Conservation (phyloP, 2,113 vertebrate species). For the Siphamia tubifer region DNA sequence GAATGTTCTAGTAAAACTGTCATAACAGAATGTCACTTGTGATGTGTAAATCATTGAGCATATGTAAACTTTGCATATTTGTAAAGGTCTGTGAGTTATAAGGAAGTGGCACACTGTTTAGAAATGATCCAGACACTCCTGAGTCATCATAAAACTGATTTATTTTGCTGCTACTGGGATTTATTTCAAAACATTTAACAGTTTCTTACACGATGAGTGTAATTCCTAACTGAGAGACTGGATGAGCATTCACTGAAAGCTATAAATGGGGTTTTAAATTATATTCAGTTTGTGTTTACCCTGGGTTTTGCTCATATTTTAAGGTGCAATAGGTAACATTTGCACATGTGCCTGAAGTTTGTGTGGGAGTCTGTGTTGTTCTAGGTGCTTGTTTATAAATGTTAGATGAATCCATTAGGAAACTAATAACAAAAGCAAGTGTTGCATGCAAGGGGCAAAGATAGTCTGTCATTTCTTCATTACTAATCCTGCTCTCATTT, state of each 20-base stretch:
- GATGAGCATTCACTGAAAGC: background rate
- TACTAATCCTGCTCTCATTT: too few relatives aligned
- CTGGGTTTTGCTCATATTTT: background rate
- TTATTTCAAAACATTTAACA: slow-evolving; percentile 63
- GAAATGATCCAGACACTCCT: slow-evolving; percentile 84
- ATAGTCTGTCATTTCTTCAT: too few relatives aligned
- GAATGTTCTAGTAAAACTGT: background rate
- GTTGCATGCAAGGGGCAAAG: too few relatives aligned
- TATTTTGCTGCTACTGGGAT: slow-evolving; percentile 65
- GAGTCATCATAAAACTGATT: slow-evolving; percentile 71
- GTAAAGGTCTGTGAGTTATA: slow-evolving; percentile 79
- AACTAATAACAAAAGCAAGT: too few relatives aligned
- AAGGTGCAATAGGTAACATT: too few relatives aligned
- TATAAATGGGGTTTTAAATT: background rate
- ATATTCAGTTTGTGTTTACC: background rate
- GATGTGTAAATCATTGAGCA: too few relatives aligned
- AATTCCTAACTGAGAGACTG: slow-evolving; percentile 38
- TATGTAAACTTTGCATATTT: slow-evolving; percentile 82
- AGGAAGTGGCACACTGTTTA: slow-evolving; percentile 75
- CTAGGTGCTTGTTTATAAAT: too few relatives aligned
- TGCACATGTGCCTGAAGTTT: too few relatives aligned
- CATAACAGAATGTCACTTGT: too few relatives aligned
- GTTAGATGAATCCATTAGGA: too few relatives aligned
- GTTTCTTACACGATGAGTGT: slow-evolving; percentile 21
- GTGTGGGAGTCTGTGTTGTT: too few relatives aligned